Conservation (phyloP, 2,888 invertebrate genomes). For the Ptilodon capucinus region DNA sequence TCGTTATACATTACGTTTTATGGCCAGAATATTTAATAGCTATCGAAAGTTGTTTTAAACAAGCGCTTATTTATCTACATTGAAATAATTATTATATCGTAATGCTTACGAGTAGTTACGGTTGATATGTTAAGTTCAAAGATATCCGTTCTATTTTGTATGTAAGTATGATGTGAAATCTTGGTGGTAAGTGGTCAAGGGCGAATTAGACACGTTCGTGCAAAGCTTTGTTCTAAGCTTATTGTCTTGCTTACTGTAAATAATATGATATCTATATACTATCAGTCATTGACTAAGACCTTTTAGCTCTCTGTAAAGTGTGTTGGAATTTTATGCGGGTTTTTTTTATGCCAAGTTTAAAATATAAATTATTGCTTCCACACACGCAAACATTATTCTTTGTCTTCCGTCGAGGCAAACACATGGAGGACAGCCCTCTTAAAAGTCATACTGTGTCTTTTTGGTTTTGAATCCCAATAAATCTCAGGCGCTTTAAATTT, state of each 20-base stretch:
- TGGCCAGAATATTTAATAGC: constrained; percentile 14
- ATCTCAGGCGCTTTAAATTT: constrained; percentile 17
- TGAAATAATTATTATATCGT: neutral
- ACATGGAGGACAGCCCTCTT: constrained; percentile 29
- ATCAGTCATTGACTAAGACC: neutral
- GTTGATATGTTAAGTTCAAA: constrained; percentile 21
- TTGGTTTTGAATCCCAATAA: constrained; percentile 25
- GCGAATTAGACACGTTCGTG: constrained; percentile 10
- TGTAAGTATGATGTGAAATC: constrained; percentile 9
- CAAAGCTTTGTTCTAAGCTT: neutral
- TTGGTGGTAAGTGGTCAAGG: constrained; percentile 24
- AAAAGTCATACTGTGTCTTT: constrained; percentile 25
- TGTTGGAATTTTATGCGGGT: neutral
- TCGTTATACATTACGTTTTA: constrained; percentile 11
- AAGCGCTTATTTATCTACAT: constrained; percentile 8
- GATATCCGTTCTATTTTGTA: constrained; percentile 12
- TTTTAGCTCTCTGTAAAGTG: no score
- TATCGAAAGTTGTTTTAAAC: constrained; percentile 25
- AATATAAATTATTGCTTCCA: constrained; percentile 24
- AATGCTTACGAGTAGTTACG: constrained; percentile 18
- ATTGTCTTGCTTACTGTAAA: neutral
- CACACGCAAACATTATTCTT: neutral
- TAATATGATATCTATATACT: no score
- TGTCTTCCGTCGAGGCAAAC: constrained; percentile 27
- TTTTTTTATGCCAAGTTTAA: constrained; percentile 7